Evolutionary conservation across 2,888 invertebrate species (phyloP).

Genomic region (Tyria jacobaeae): DNA sequence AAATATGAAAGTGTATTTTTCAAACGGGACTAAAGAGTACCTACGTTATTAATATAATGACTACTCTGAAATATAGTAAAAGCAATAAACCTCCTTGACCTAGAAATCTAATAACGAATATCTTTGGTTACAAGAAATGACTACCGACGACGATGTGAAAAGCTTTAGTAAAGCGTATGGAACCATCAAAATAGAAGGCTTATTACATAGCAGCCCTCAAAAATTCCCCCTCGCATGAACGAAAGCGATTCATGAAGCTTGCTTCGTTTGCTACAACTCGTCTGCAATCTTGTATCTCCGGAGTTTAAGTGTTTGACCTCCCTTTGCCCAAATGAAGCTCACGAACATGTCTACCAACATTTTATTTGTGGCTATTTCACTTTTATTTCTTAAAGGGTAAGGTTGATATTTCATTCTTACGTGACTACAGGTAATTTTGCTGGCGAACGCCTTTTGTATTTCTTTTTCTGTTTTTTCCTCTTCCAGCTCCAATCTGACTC

Average conservation of each 20-base stretch:
- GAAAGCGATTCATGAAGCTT: slow-evolving; percentile 78
- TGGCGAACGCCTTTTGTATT: slow-evolving; percentile 75
- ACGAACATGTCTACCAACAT: slow-evolving; percentile 69
- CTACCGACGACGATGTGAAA: slow-evolving; percentile 25
- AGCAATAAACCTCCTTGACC: background rate
- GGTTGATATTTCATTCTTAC: slow-evolving; percentile 56
- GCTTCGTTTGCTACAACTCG: slow-evolving; percentile 81
- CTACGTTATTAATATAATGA: background rate
- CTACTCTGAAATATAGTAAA: background rate
- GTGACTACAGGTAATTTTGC: slow-evolving; percentile 57
- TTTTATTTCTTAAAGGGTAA: slow-evolving; percentile 56
- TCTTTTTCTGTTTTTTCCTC: slow-evolving; percentile 76
- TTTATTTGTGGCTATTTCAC: slow-evolving; percentile 54
- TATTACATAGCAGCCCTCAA: slow-evolving; percentile 63
- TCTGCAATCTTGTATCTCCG: slow-evolving; percentile 82
- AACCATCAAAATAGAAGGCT: slow-evolving; percentile 51
- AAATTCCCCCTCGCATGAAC: slow-evolving; percentile 71
- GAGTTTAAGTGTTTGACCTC: slow-evolving; percentile 82
- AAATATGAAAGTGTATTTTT: slow-evolving; percentile 21
- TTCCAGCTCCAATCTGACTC: slow-evolving; percentile 75
- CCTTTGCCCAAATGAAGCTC: slow-evolving; percentile 81
- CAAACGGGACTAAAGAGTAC: slow-evolving; percentile 10
- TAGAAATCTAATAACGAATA: background rate
- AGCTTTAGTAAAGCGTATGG: slow-evolving; percentile 31
- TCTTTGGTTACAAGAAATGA: slow-evolving; percentile 12